These are phyloP conservation scores for Salticus scenicus DNA, from an alignment of 2,888 invertebrate species.

Conservation along the genomic window DNA sequence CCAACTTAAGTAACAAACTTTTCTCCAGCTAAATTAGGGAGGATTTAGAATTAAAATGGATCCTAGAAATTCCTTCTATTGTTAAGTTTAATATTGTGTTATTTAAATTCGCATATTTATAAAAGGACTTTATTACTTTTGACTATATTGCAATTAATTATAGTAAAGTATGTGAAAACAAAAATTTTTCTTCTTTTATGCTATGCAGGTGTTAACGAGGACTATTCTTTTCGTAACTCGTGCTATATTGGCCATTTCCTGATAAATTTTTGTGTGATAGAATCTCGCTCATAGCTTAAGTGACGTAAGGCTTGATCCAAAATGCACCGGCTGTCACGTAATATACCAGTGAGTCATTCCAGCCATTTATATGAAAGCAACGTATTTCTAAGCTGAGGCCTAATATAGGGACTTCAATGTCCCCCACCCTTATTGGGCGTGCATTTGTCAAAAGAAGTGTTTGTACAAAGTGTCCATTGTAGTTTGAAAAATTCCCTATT, in stretches of 20 bases:
- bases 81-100: too few relatives aligned
- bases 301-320: slow-evolving; percentile 1
- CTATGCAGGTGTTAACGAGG: too few relatives aligned
- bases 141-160: too few relatives aligned
- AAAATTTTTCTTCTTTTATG: too few relatives aligned
- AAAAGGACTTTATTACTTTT: too few relatives aligned
- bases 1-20: too few relatives aligned
- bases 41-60: too few relatives aligned
- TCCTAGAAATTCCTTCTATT: too few relatives aligned
- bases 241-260: neutral
- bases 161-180: too few relatives aligned
- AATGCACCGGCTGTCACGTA: slow-evolving; percentile 14
- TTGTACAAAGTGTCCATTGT: slow-evolving; percentile 2
- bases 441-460: neutral
- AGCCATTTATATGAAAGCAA: neutral
- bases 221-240: neutral
- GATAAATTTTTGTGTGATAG: neutral
- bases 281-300: neutral
- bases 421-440: slow-evolving; percentile 9
- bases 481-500: neutral
- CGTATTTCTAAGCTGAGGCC: neutral
- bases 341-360: neutral
- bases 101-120: too few relatives aligned
- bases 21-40: too few relatives aligned
- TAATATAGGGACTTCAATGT: neutral